phyloP scores from a whole-genome alignment of 2,797 vertebrate genomes.

The Ispidina picta region DNA sequence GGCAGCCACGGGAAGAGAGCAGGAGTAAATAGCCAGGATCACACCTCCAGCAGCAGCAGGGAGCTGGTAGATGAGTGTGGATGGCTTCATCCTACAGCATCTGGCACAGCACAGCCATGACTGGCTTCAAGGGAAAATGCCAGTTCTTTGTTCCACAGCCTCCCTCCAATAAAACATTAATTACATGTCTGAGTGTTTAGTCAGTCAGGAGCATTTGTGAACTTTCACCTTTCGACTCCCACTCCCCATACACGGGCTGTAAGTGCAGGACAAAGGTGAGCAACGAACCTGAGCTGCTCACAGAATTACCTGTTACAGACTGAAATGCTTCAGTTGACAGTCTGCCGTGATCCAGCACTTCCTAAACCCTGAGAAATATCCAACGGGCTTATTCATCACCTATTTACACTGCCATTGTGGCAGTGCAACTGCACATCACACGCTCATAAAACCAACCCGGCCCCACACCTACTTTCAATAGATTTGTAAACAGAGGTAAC shows the following conservation, averaged over 20 bases:
- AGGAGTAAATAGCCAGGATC: neutral
- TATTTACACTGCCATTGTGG: neutral
- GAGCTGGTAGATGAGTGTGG: neutral
- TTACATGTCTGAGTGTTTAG: neutral
- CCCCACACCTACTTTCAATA: neutral
- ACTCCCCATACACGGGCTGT: neutral
- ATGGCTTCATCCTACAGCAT: neutral
- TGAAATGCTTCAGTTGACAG: neutral
- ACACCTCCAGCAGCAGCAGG: neutral
- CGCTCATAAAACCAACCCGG: neutral
- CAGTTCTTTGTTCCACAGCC: neutral
- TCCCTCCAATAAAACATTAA: neutral
- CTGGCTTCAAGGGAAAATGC: neutral
- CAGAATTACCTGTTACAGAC: neutral
- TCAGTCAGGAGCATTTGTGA: neutral
- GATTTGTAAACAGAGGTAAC: neutral
- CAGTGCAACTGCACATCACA: neutral
- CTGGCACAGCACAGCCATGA: neutral
- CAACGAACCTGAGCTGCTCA: neutral
- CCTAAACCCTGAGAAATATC: neutral
- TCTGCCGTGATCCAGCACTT: neutral
- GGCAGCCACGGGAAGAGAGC: neutral
- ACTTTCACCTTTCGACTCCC: constrained; percentile 11
- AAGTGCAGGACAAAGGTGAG: constrained; percentile 5
- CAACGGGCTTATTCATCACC: neutral